These are phyloP conservation scores for fruit fly (Drosophila melanogaster) DNA, from an alignment of 1,140 invertebrate species.

Conservation along the genomic window Release_6_plus_ISO1_MT NT_033779.5:9629501-9630000, in stretches of 20 bases:
- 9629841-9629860: constrained; percentile 53
- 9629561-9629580: background rate
- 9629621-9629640: too few species aligned
- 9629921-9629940: constrained; percentile 13
- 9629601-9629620: too few species aligned
- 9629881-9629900: constrained; percentile 25
- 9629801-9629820: constrained; percentile 56
- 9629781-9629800: constrained; percentile 33
- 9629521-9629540: constrained; percentile 33
- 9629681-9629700: too few species aligned
- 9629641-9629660: too few species aligned
- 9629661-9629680: too few species aligned
- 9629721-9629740: constrained; percentile 19
- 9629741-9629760: constrained; percentile 68
- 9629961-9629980: constrained; percentile 43
- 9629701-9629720: background rate
- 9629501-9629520: constrained; percentile 4
- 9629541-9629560: constrained; percentile 1
- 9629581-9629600: too few species aligned
- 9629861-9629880: constrained; percentile 31
- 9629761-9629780: constrained; percentile 46
- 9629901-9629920: constrained; percentile 7
- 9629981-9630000: constrained; percentile 44
- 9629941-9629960: constrained; percentile 41
- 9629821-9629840: constrained; percentile 42